Evolutionary conservation across 2,113 vertebrate species (phyloP).

Genomic region (Phaethon lepturus): DNA sequence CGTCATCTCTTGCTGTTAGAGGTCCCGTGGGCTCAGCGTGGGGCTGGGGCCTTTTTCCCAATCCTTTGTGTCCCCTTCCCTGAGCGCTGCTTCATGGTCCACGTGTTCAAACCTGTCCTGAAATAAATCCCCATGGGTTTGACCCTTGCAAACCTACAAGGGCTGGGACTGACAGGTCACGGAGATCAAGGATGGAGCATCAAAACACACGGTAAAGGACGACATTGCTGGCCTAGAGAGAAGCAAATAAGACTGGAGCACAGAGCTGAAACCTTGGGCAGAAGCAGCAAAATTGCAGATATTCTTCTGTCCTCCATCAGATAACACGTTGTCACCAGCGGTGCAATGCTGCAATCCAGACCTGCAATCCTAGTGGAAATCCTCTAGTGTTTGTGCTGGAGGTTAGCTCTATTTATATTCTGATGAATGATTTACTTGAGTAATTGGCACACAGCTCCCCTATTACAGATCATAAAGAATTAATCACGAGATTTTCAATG

Average conservation of each 20-base stretch:
- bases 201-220: not conserved
- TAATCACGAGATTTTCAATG: constrained; percentile 68
- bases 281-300: not conserved
- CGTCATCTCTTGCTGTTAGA: not conserved
- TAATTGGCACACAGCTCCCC: constrained; percentile 66
- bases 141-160: not conserved
- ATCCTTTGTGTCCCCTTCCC: not conserved
- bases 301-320: constrained; percentile 3
- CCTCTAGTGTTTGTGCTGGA: constrained; percentile 64
- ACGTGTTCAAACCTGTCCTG: not conserved
- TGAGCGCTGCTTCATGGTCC: not conserved
- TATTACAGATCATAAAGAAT: constrained; percentile 72
- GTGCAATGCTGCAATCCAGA: constrained; percentile 43
- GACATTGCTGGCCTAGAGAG: not conserved
- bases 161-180: not conserved
- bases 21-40: fast-evolving
- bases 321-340: not conserved
- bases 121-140: not conserved
- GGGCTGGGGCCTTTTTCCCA: not conserved
- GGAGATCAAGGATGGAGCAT: not conserved
- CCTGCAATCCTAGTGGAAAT: constrained; percentile 45
- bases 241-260: not conserved
- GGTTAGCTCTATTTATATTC: constrained; percentile 71
- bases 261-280: not conserved
- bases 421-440: constrained; percentile 73